Conservation (phyloP, 2,797 vertebrate species). For the Choloepus didactylus region DNA sequence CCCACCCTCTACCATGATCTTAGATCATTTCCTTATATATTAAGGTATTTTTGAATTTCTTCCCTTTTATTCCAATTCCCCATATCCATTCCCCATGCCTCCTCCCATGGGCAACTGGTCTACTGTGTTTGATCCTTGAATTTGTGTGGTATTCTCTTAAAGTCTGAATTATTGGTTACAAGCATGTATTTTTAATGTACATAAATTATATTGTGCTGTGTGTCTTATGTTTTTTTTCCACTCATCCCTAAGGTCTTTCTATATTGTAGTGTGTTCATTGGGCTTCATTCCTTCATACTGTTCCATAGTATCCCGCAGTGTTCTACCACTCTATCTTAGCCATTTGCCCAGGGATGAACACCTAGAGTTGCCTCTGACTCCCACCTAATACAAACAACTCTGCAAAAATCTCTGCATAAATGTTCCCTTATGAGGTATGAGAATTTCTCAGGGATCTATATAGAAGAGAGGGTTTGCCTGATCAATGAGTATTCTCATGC, state of each 20-base stretch:
- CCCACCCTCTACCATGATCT: background rate
- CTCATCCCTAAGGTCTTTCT: background rate
- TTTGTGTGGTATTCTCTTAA: conserved; percentile 38
- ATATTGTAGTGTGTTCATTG: background rate
- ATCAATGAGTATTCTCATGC: background rate
- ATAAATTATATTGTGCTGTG: background rate
- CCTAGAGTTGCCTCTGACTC: background rate
- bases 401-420: background rate
- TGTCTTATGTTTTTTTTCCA: conserved; percentile 9
- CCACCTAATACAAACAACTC: conserved; percentile 4
- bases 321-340: background rate
- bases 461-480: background rate
- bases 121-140: conserved; percentile 19
- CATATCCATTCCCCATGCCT: background rate
- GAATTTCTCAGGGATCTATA: background rate
- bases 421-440: background rate
- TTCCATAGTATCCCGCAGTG: background rate
- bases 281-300: background rate
- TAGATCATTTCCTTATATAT: conserved; percentile 37
- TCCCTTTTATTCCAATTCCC: conserved; percentile 46
- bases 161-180: background rate
- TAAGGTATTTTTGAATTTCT: conserved; percentile 13
- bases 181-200: background rate
- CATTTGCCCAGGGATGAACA: background rate
- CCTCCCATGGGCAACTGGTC: background rate